Evolutionary conservation across 2,113 vertebrate species (phyloP), one percentile per base, ranked within the genome.

Genomic region (Sakesphorus luctuosus): DNA sequence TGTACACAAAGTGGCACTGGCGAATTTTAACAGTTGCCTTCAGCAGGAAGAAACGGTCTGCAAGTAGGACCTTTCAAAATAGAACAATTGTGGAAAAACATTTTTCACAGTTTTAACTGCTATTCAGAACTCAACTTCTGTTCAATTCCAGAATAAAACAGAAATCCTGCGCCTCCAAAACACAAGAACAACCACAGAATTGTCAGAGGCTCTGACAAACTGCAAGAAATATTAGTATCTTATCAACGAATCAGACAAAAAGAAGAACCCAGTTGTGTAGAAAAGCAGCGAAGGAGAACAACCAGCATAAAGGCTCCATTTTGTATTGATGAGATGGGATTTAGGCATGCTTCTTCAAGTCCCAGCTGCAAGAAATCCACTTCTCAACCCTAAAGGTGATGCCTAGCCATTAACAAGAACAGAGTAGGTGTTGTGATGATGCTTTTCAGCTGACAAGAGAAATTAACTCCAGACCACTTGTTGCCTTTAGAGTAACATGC

Each of bases 251-350:
- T 44, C 18, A 25, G 21, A 50, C 28, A 68, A 50, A 68, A 80
- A 4, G 1, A 2, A 71, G 20, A 85, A 68, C 6, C 7, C 3
- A 1, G 12, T 2, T 44, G 35, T 23, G 15, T 6, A 88, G 79
- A 77, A 92, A 92, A 78, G 47, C 13, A 61, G 43, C 26, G 29
- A 87, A 71, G 46, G 50, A 43, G 4, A 89, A 24, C 23, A 71
- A 40, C 25, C 20, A 84, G 18, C 13, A 89, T 46, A 73, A 53
- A 84, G 78, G 28, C 61, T 65, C 21, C 23, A 14, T 52, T 43
- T 29, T 49, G 35, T 44, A 81, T 40, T 26, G 36, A 61, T 53
- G 28, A 90, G 47, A 72, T 1, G 2, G 14, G 73, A n/a, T n/a
- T n/a, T n/a, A n/a, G n/a, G n/a, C n/a, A n/a, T n/a, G n/a, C n/a